Percentiles rank a stretch among this genome's conserved stretches.
These are phyloP conservation scores for Rhynchonycteris naso DNA, from an alignment of 2,797 vertebrate genomes.

Conservation along the genomic window DNA sequence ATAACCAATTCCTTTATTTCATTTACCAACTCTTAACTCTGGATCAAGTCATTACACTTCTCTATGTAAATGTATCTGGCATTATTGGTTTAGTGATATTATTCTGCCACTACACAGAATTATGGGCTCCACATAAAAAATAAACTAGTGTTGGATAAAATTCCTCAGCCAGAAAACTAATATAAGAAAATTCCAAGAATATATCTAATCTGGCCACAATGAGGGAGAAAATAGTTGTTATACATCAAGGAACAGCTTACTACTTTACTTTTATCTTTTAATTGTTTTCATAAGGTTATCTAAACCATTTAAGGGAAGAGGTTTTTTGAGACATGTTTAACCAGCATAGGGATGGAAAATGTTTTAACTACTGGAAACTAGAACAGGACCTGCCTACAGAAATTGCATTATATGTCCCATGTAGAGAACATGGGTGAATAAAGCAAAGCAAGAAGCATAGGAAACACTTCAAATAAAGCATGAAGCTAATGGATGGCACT, in stretches of 20 bases:
- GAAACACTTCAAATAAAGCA: not conserved
- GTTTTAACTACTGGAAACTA: not conserved
- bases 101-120: not conserved
- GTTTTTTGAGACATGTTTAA: not conserved
- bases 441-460: not conserved
- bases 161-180: not conserved
- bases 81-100: not conserved
- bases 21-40: slow-evolving; percentile 28
- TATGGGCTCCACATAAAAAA: not conserved
- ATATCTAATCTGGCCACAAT: not conserved
- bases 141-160: not conserved
- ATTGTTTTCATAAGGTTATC: not conserved
- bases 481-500: not conserved
- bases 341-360: not conserved
- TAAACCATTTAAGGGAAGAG: not conserved
- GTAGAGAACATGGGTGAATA: not conserved
- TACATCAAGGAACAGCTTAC: not conserved
- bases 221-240: not conserved
- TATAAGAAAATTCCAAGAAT: not conserved
- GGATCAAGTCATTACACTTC: not conserved
- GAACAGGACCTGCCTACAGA: not conserved
- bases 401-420: not conserved
- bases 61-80: not conserved
- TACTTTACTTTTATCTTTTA: not conserved
- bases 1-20: not conserved